phyloP scores from a whole-genome alignment of 2,888 invertebrate species.

The Melieria crassipennis region DNA sequence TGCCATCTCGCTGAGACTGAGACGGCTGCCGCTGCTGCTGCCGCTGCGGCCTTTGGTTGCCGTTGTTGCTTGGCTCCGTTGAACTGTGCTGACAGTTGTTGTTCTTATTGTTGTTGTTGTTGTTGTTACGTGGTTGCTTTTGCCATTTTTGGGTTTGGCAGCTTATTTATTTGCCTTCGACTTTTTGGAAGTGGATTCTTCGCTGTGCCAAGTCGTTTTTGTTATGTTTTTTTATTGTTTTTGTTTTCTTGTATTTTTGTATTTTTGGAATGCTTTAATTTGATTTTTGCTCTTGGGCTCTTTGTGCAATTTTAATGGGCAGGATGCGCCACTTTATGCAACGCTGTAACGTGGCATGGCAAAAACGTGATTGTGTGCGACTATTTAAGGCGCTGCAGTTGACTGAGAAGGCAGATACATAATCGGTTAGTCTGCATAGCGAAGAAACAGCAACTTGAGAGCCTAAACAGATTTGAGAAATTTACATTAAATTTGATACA shows the following conservation, averaged over 20 bases:
- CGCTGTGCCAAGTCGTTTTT: not conserved
- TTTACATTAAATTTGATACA: too few species aligned
- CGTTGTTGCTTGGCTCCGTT: not conserved
- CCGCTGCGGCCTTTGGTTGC: not conserved
- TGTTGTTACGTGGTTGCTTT: not conserved
- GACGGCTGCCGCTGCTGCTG: constrained; percentile 10
- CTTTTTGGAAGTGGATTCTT: not conserved
- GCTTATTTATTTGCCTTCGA: constrained; percentile 13
- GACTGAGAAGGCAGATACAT: too few species aligned
- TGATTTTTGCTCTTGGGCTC: constrained; percentile 34
- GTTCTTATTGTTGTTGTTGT: too few species aligned
- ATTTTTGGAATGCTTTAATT: constrained; percentile 33
- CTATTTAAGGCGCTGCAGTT: too few species aligned
- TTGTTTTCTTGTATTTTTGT: not conserved
- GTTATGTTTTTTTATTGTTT: constrained; percentile 2
- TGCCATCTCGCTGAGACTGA: constrained; percentile 9
- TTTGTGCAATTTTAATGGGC: constrained; percentile 15
- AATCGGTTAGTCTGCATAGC: too few species aligned
- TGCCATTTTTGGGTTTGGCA: constrained; percentile 23
- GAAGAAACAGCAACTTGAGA: too few species aligned
- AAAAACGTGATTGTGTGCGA: too few species aligned
- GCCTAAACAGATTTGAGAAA: too few species aligned
- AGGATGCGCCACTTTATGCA: constrained; percentile 1
- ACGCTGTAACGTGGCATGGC: too few species aligned
- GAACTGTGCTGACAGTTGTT: too few species aligned